Percentiles rank a stretch among this genome's conserved stretches.
Conservation (phyloP, 2,797 vertebrate species). For the Adelosebastes latens region DNA sequence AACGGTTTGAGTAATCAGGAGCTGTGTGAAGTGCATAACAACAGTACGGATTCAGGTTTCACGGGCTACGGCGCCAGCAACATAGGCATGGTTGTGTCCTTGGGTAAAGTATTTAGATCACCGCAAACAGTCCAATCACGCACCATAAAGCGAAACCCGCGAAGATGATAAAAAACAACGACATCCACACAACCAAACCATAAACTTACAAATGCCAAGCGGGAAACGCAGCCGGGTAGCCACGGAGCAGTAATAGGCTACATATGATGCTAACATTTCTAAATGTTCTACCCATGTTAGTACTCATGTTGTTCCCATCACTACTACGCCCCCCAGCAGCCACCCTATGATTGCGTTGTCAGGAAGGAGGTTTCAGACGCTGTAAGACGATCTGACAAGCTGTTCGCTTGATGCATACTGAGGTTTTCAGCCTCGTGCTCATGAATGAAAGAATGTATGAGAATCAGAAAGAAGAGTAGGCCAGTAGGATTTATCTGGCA, state of each 20-base stretch:
- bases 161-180: too few species aligned
- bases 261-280: background rate
- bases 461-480: background rate
- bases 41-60: too few species aligned
- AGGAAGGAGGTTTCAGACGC: background rate
- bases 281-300: background rate
- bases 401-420: background rate
- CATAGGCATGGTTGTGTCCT: too few species aligned
- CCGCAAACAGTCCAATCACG: too few species aligned
- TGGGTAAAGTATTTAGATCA: too few species aligned
- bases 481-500: slow-evolving; percentile 11
- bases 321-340: background rate
- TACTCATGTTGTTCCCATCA: background rate
- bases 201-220: too few species aligned
- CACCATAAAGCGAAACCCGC: too few species aligned
- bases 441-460: background rate
- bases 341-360: background rate
- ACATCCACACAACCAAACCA: too few species aligned
- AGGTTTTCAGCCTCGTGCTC: background rate
- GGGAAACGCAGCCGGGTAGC: too few species aligned
- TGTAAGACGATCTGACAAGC: background rate
- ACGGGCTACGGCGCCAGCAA: too few species aligned
- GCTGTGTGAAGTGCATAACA: too few species aligned
- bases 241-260: background rate
- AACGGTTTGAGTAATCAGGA: too few species aligned